Evolutionary conservation across 2,797 vertebrate genomes (phyloP).

Genomic region (Hippopotamyrus pictus): DNA sequence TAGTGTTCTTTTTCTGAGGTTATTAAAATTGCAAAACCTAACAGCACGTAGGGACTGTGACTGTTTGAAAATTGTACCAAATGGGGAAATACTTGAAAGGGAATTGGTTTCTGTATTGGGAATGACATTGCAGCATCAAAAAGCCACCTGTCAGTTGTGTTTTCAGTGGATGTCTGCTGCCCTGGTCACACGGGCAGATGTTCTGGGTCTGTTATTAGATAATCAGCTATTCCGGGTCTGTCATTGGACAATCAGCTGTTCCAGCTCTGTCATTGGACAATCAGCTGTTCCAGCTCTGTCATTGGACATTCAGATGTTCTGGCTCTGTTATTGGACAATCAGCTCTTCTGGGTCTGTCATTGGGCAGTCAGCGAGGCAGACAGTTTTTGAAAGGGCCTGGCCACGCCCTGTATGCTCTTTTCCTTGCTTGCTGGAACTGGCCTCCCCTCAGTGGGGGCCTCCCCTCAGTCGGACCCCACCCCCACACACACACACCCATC

Average conservation of each 20-base stretch:
- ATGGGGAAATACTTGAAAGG: not conserved
- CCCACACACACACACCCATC: not conserved
- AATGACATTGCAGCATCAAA: not conserved
- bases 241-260: not conserved
- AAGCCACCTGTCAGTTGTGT: not conserved
- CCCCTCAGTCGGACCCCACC: not conserved
- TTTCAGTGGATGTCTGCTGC: not conserved
- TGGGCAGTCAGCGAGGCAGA: not conserved
- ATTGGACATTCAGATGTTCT: not conserved
- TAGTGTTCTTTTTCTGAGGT: not conserved
- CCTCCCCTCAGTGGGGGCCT: not conserved
- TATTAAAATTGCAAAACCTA: not conserved
- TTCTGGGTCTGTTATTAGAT: not conserved
- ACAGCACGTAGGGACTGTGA: not conserved
- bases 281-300: not conserved
- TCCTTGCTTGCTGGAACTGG: not conserved
- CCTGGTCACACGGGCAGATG: not conserved
- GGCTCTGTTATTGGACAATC: no score
- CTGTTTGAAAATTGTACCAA: not conserved
- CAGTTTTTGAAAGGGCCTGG: not conserved
- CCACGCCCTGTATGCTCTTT: not conserved
- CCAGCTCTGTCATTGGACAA: no score
- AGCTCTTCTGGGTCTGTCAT: not conserved
- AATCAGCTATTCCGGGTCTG: not conserved
- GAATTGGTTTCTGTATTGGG: not conserved